A percentile compares a stretch with the other conserved stretches of the same genome.
Evolutionary conservation across 2,113 vertebrate species (phyloP).

Genomic region (Trogon surrucura): DNA sequence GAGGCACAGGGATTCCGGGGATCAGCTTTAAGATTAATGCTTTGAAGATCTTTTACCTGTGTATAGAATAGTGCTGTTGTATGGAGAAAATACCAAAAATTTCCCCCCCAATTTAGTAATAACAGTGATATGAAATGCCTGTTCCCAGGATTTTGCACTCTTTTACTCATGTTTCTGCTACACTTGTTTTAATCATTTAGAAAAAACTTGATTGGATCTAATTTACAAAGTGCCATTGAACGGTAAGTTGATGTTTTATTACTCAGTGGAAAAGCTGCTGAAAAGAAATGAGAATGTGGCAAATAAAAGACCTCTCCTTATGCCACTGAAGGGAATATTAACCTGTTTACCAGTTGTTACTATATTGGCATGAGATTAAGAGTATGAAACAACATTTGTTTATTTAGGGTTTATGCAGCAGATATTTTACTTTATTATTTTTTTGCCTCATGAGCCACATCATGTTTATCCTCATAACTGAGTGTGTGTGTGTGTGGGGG

Average conservation of each 20-base stretch:
- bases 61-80: background rate
- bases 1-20: background rate
- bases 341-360: background rate
- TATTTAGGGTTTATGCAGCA: constrained; percentile 18
- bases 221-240: background rate
- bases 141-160: background rate
- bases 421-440: constrained; percentile 4
- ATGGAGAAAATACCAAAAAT: background rate
- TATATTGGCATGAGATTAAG: background rate
- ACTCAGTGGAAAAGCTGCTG: background rate
- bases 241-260: background rate
- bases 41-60: background rate
- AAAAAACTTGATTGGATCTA: background rate
- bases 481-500: background rate
- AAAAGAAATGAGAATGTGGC: background rate
- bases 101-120: background rate
- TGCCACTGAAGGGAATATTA: background rate
- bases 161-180: background rate
- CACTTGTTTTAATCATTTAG: background rate
- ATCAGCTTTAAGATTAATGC: background rate
- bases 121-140: background rate
- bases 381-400: background rate
- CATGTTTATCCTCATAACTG: background rate
- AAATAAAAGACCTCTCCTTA: background rate
- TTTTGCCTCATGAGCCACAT: constrained; percentile 11